These are phyloP conservation scores for Endotricha flammealis DNA, from an alignment of 2,888 invertebrate species.

Conservation along the genomic window DNA sequence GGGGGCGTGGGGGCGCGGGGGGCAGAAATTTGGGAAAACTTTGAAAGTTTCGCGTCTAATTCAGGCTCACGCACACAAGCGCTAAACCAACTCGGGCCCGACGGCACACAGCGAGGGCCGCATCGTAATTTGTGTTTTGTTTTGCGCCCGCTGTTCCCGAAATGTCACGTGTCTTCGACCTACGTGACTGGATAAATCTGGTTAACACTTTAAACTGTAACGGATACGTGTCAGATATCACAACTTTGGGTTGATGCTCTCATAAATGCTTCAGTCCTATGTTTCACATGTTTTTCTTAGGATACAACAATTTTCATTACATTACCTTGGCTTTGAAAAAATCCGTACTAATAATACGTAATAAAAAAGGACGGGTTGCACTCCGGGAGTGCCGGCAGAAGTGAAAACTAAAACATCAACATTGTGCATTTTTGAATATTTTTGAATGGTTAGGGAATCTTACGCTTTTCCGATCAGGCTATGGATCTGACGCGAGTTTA, in stretches of 20 bases:
- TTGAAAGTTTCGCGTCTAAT: constrained; percentile 79
- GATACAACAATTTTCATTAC: no score
- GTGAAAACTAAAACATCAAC: no score
- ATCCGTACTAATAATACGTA: no score
- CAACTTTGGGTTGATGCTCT: constrained; percentile 9
- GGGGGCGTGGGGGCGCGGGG: constrained; percentile 47
- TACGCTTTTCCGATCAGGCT: no score
- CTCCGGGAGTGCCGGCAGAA: no score
- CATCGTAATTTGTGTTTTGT: constrained; percentile 67
- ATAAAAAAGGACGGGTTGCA: no score
- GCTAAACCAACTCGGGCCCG: constrained; percentile 45
- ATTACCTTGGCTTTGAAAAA: no score
- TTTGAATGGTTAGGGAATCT: no score
- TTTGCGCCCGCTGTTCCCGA: constrained; percentile 60
- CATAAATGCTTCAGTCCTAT: no score
- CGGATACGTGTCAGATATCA: constrained; percentile 19
- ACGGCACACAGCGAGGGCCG: constrained; percentile 46
- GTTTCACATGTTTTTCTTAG: no score
- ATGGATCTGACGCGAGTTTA: no score
- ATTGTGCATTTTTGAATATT: no score
- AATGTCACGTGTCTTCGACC: constrained; percentile 65
- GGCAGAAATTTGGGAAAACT: constrained; percentile 78
- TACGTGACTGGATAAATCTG: constrained; percentile 51
- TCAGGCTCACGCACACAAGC: constrained; percentile 76
- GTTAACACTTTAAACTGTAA: constrained; percentile 28